Conservation (phyloP, 2,888 invertebrate species). For the Patella caerulea region DNA sequence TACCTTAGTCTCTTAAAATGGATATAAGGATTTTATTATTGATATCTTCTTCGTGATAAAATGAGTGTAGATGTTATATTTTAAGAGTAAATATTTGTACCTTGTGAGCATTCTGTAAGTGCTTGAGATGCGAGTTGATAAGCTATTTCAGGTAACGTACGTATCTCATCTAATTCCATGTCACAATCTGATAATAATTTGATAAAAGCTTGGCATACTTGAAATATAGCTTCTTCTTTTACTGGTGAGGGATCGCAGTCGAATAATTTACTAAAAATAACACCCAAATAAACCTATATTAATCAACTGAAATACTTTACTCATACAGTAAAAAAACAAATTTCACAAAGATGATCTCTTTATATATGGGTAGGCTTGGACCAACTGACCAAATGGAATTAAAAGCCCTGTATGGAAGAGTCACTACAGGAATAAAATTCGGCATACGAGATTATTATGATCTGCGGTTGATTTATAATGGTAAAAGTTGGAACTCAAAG, state of each 20-base stretch:
- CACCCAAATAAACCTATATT: slow-evolving; percentile 8
- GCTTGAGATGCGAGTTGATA: slow-evolving; percentile 25
- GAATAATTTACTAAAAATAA: slow-evolving; percentile 44
- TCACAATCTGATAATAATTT: slow-evolving; percentile 14
- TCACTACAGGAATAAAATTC: too few species aligned
- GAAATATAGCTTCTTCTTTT: slow-evolving; percentile 44
- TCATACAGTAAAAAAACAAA: not conserved
- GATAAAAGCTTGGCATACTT: slow-evolving; percentile 32
- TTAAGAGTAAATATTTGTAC: not conserved
- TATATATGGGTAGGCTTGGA: not conserved
- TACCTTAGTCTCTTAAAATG: too few species aligned
- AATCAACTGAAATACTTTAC: not conserved
- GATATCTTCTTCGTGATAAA: too few species aligned
- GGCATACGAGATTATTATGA: too few species aligned
- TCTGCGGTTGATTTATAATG: too few species aligned
- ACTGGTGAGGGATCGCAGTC: slow-evolving; percentile 42
- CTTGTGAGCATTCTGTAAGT: slow-evolving; percentile 22
- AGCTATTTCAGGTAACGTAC: slow-evolving; percentile 14
- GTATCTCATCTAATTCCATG: slow-evolving; percentile 14
- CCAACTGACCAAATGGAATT: too few species aligned
- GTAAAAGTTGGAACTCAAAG: too few species aligned
- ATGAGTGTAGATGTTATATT: too few species aligned
- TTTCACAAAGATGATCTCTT: not conserved
- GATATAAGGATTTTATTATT: too few species aligned
- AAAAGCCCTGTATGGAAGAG: too few species aligned